Percentiles rank a stretch among this genome's conserved stretches.
Conservation (phyloP, 2,797 vertebrate species). For the Tokudaia tokunoshimensis region DNA sequence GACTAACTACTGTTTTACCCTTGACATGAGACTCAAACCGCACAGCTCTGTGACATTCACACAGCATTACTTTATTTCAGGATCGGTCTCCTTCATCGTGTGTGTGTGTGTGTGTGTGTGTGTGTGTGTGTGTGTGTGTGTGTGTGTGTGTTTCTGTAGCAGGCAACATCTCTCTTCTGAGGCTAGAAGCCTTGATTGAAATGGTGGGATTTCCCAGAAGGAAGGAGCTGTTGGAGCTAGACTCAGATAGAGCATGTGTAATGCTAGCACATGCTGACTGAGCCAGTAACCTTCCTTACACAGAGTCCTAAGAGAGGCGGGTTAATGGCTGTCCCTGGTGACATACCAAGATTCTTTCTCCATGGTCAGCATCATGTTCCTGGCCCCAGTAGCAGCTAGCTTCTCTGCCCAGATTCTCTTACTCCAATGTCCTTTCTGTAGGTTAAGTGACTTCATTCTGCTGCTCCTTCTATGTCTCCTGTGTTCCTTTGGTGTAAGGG, state of each 20-base stretch:
- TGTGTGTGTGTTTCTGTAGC: not conserved
- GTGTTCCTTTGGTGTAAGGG: not conserved
- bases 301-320: not conserved
- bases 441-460: not conserved
- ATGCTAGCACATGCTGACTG: not conserved
- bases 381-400: not conserved
- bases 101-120: not conserved
- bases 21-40: not conserved
- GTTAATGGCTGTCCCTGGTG: not conserved
- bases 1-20: not conserved
- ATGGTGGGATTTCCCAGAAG: not conserved
- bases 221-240: not conserved
- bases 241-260: not conserved
- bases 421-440: not conserved
- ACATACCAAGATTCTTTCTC: accelerated
- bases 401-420: not conserved
- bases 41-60: not conserved
- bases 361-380: not conserved
- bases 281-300: not conserved
- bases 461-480: not conserved
- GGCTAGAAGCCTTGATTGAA: not conserved
- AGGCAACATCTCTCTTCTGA: not conserved
- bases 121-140: not conserved
- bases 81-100: not conserved
- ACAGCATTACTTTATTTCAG: not conserved